These are phyloP conservation scores for Drosophila mojavensis DNA, from an alignment of 1,140 invertebrate genomes.

Conservation along the genomic window DNA sequence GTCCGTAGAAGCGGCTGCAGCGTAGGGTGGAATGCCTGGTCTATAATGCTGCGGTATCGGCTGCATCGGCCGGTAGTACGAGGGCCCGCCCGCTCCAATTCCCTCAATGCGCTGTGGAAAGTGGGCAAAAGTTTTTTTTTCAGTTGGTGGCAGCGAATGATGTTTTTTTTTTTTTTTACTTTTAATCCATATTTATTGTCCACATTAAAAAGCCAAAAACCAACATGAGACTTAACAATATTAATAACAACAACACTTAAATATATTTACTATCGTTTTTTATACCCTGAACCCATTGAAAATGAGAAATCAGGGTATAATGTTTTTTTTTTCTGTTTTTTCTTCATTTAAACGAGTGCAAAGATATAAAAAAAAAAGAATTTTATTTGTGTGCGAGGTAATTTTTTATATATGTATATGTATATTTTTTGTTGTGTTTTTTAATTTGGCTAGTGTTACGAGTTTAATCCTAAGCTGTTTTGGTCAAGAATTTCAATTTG, in stretches of 20 bases:
- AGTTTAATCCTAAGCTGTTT: constrained; percentile 28
- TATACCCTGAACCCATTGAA: too few relatives aligned
- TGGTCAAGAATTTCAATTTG: constrained; percentile 33
- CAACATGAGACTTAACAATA: constrained; percentile 16
- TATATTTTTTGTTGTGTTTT: neutral
- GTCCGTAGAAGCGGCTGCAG: constrained; percentile 61
- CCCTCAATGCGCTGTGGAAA: constrained; percentile 67
- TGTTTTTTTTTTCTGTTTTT: neutral
- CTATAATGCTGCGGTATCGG: constrained; percentile 84
- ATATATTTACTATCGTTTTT: neutral
- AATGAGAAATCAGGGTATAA: too few relatives aligned
- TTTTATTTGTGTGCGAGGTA: constrained; percentile 12
- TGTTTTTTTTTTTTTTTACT: neutral
- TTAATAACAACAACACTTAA: constrained; percentile 32
- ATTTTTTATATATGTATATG: neutral
- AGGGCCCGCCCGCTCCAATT: constrained; percentile 45
- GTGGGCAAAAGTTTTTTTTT: neutral
- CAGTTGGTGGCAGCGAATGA: neutral
- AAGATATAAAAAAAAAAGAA: neutral
- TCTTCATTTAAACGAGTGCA: constrained; percentile 3
- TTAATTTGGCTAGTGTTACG: constrained; percentile 3
- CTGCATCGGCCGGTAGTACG: constrained; percentile 69
- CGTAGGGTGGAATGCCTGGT: constrained; percentile 83
- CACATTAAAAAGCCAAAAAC: constrained; percentile 22
- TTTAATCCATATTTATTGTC: constrained; percentile 35